Evolutionary conservation across 2,888 invertebrate species (phyloP).

Genomic region (Zele albiditarsus): DNA sequence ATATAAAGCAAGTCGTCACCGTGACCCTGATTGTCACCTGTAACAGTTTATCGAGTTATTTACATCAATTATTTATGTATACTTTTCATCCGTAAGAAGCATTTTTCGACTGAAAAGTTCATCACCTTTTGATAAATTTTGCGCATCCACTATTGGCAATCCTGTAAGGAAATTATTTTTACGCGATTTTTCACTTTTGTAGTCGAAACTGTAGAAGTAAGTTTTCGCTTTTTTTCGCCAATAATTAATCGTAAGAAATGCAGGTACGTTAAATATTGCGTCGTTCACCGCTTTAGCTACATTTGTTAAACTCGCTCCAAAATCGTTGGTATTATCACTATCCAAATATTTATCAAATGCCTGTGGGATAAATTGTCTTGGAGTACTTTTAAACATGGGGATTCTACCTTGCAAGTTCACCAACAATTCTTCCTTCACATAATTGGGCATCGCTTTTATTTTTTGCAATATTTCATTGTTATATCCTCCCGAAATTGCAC

Average conservation of each 20-base stretch:
- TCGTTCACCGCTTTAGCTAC: conserved; percentile 80
- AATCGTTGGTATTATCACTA: conserved; percentile 17
- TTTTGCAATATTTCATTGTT: conserved; percentile 69
- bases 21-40: conserved; percentile 52
- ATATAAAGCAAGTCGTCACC: conserved; percentile 63
- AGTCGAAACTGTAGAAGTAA: conserved; percentile 85
- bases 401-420: conserved; percentile 70
- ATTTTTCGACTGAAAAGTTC: neutral
- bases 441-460: conserved; percentile 71
- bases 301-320: conserved; percentile 74
- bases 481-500: conserved; percentile 76
- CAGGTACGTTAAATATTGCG: conserved; percentile 85
- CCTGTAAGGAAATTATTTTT: conserved; percentile 81
- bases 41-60: neutral
- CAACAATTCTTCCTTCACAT: conserved; percentile 70
- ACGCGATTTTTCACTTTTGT: conserved; percentile 78
- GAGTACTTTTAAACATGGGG: conserved; percentile 57
- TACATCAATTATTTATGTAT: no score
- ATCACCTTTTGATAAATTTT: conserved; percentile 41
- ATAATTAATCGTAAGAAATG: conserved; percentile 80
- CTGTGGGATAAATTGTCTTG: conserved; percentile 53
- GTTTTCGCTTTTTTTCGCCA: conserved; percentile 81
- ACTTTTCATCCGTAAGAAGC: neutral
- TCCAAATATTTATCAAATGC: conserved; percentile 60
- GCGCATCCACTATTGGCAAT: conserved; percentile 77